Base-by-base conservation (phyloP, 2,797 vertebrate genomes). In the Galagoides demidoff region DNA sequence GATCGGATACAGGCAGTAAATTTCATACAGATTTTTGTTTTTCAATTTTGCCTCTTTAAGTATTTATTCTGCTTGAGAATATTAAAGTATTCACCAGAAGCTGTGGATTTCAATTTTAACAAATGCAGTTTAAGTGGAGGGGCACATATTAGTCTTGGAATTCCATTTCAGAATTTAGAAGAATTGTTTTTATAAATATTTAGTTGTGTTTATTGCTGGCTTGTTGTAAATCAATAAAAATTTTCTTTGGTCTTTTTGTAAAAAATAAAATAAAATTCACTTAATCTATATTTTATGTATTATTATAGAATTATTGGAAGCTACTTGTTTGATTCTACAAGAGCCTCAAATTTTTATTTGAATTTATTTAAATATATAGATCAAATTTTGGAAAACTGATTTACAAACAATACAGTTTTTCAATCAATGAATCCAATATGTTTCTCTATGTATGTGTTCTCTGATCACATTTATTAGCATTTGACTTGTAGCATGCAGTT, bases 21-120 rank as follows among this genome's bases (percentile, higher is more conserved):
- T 23, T 59, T 59, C 20, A 59, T 59, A 59, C 49, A 59, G 49
- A 49, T 49, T 49, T 49, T 49, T 49, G 49, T 49, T 49, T 49
- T 49, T 49, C 13, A 49, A 49, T 59, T 23, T 59, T 59, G 22
- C 57, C 57, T 23, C 22, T 23, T 59, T 23, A 59, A 23, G 57
- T 59, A 59, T 59, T 23, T 8, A 23, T 59, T 59, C 19, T 59
- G 23, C 57, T 59, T 59, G 57, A 23, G 57, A 59, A 59, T 59
- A 59, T 23, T 59, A 20, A 59, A 59, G 6, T 59, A 59, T 59
- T 95, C 43, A 37, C 83, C 70, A 84, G 63, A 92, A 88, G 55
- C 59, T 78, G 29, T 74, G 43, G 34, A n/a, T 93, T 89, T 87
- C 27, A 39, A 73, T 96, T 95, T 92, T 81, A 86, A 94, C 57